Conservation (phyloP, 1,140 invertebrate genomes). For the Anastrepha ludens region DNA sequence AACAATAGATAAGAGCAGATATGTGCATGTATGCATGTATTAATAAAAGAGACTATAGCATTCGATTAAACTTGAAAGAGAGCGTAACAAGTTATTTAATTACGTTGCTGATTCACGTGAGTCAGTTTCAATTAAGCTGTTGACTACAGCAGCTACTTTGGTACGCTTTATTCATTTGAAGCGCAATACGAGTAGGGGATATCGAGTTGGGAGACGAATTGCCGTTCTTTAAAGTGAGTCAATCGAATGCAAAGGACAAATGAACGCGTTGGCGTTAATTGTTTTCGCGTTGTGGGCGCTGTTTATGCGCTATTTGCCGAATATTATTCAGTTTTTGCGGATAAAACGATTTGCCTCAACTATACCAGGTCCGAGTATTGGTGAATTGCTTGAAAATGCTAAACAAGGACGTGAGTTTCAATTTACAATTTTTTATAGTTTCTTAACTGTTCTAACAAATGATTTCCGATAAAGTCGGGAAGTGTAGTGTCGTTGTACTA, state of each 20-base stretch:
- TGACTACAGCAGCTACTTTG: background rate
- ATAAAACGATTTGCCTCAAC: constrained; percentile 63
- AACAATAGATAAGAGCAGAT: too few relatives aligned
- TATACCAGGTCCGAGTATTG: constrained; percentile 64
- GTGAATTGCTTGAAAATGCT: constrained; percentile 66
- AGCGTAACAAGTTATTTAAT: too few relatives aligned
- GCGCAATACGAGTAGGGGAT: background rate
- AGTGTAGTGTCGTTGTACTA: too few relatives aligned
- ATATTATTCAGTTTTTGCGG: constrained; percentile 61
- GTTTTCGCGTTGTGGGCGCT: constrained; percentile 67
- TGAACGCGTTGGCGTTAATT: constrained; percentile 66
- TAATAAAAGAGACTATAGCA: too few relatives aligned
- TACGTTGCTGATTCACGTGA: too few relatives aligned
- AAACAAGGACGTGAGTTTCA: constrained; percentile 67
- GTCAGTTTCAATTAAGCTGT: background rate
- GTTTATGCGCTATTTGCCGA: constrained; percentile 66
- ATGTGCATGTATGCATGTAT: too few relatives aligned
- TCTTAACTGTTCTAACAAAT: too few relatives aligned
- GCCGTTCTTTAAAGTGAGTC: background rate
- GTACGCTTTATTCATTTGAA: background rate
- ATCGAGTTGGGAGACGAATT: background rate
- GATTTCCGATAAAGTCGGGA: too few relatives aligned
- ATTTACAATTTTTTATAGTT: background rate
- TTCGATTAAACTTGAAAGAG: too few relatives aligned
- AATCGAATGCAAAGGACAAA: constrained; percentile 36